Percentiles rank a stretch among this genome's conserved stretches.
phyloP scores from a whole-genome alignment of 2,888 invertebrate species.

The Hirudinaria manillensis region DNA sequence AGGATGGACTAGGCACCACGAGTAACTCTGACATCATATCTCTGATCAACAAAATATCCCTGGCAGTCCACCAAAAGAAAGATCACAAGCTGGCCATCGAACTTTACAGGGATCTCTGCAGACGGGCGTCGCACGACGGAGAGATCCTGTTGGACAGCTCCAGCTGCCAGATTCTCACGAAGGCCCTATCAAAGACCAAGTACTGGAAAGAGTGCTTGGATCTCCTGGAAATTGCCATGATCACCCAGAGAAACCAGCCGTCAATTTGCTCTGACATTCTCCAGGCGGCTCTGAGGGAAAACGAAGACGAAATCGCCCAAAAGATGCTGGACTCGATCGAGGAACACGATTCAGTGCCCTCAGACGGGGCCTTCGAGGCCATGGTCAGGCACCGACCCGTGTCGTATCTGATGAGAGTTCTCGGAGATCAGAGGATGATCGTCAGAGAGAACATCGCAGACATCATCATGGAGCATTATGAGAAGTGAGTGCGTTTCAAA shows the following conservation, averaged over 20 bases:
- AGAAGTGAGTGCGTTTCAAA: not conserved
- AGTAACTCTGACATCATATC: too few relatives aligned
- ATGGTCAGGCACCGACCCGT: not conserved
- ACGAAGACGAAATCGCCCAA: not conserved
- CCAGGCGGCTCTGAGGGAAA: not conserved
- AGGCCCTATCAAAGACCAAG: slow-evolving; percentile 1
- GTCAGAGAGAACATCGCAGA: not conserved
- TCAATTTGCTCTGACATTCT: not conserved
- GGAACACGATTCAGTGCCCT: not conserved
- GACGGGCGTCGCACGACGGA: not conserved
- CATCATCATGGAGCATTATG: not conserved
- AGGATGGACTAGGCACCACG: too few relatives aligned
- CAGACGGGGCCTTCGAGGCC: not conserved
- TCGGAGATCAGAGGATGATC: not conserved
- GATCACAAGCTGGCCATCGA: not conserved
- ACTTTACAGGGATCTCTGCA: not conserved
- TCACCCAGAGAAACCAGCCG: too few relatives aligned
- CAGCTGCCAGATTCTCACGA: not conserved
- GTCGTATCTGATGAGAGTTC: not conserved
- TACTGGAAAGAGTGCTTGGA: slow-evolving; percentile 6
- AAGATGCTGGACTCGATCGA: not conserved
- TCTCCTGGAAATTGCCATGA: not conserved
- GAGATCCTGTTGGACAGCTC: not conserved
- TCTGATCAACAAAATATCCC: not conserved
- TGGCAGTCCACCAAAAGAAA: not conserved